Base-by-base conservation (phyloP, 2,888 invertebrate genomes). In the Alsophila aescularia region DNA sequence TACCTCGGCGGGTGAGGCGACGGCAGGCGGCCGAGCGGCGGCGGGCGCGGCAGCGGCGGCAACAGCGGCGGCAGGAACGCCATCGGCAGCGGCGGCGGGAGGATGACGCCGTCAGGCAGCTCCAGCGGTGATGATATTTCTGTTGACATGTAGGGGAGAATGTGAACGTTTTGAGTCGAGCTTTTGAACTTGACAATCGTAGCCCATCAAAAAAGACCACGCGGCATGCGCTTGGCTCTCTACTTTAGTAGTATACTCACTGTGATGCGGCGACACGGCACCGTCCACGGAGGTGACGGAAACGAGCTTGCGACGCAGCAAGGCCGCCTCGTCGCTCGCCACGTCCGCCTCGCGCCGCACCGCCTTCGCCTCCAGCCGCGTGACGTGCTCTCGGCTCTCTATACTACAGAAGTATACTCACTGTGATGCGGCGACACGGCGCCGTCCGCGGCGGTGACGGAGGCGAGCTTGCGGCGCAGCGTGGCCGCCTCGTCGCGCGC, bases 281-380 rank as follows among this genome's bases (percentile, higher is more conserved):
- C 77, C 80, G 47, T 82, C 84, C 2, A 72, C 75, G 1, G 68
- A 62, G 4, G 70, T 60, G 29, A 83, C 52, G 0, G 86, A 54
- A 34, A 86, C 86, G 1, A 90, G 77, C 63, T 82, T 84, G 61
- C 87, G 74, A 0, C 88, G 69, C 52, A 85, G 72, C 55, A 85
- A 76, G 24, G 87, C 87, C 15, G 86, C 89, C 39, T 85, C 89
- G 66, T 81, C 91, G 1, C 77, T 59, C 18, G 87, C 94, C 76
- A 97, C 97, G 81, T 97, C 97, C 34, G 96, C 93, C 68, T 95
- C 96, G 27, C 18, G 18, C 18, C 18, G 18, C 18, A 18, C 18
- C 73, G 96, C 95, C 43, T 97, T 92, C 10, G 97, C 95, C 55
- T 95, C 93, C 48, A 98, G 94, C n/a, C n/a, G n/a, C n/a, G n/a